Percentiles rank a stretch among this genome's conserved stretches.
Conservation (phyloP, 2,797 vertebrate genomes). For the Poecilia picta region DNA sequence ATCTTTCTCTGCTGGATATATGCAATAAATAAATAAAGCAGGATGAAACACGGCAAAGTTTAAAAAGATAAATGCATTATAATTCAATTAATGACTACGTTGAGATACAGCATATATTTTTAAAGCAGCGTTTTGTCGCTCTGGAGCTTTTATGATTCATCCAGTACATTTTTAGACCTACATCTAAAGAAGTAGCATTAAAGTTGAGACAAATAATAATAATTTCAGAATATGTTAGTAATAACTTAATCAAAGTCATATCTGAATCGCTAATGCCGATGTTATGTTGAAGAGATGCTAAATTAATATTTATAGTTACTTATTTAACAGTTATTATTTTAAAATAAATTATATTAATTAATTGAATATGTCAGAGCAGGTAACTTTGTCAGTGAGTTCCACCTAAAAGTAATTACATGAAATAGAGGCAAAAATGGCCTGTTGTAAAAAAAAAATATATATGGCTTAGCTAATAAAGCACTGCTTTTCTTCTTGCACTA, state of each 20-base stretch:
- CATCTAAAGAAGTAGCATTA: not conserved
- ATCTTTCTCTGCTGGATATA: not conserved
- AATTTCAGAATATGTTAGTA: not conserved
- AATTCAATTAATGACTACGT: not conserved
- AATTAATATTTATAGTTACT: not conserved
- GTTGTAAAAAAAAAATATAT: constrained; percentile 16
- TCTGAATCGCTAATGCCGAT: not conserved
- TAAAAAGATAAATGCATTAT: not conserved
- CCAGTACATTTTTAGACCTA: not conserved
- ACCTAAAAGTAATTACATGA: not conserved
- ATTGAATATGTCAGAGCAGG: not conserved
- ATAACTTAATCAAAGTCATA: not conserved
- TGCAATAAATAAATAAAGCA: not conserved
- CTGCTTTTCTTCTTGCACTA: constrained; percentile 22
- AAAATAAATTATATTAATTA: not conserved
- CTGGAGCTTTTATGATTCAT: not conserved
- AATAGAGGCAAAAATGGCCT: not conserved
- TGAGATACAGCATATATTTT: not conserved
- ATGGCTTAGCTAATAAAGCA: constrained; percentile 24
- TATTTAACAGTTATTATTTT: not conserved
- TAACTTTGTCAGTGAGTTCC: not conserved
- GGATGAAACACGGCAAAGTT: not conserved
- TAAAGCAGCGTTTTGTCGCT: not conserved
- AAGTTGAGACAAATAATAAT: not conserved
- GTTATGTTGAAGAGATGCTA: not conserved